Base-by-base conservation (phyloP, 2,797 vertebrate genomes). In the Microctenopoma stevenorrisi region DNA sequence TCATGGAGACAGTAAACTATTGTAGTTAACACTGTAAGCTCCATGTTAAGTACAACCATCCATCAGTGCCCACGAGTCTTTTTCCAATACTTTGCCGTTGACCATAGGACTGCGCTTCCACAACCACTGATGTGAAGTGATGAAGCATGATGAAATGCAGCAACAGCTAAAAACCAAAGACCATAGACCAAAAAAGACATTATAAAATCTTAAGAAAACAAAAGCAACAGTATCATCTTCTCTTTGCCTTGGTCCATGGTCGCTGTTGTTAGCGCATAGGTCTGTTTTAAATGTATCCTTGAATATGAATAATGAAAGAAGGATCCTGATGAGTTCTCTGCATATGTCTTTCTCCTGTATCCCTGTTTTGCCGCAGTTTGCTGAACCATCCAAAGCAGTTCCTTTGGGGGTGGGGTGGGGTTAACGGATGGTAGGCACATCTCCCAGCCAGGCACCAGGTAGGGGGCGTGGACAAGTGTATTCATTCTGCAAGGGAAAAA, bases 391-490 rank as follows among this genome's bases (percentile, higher is more conserved):
- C 69, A 38, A 30, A 70, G 65, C 66, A 48, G 73, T 81, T 85
- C 62, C 48, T 43, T 53, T 60, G 60, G 30, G 43, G 22, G 37
- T 54, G 15, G 16, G 13, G 22, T 22, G 28, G 12, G 28, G 59
- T 82, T 92, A 94, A 87, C 90, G 94, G 81, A 95, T 93, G 58
- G 92, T 92, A 37, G 92, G 86, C 76, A 94, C 53, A 26, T 95
- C 94, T 78, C 93, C 92, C 42, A 94, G 89, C 94, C 94, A 95
- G 75, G 93, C 89, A 80, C 93, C 93, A 30, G 94, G 94, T 74
- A 95, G 84, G 3, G 94, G 93, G 58, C 94, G 92, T 72, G 93
- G 93, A 86, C 93, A 95, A 0, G 91, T 92, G 54, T 94, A 95
- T 68, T 95, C 94, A 73, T 91, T 95, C 94, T 95, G 91, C 53